phyloP scores from a whole-genome alignment of 2,888 invertebrate genomes.

The Eristalinus aeneus region DNA sequence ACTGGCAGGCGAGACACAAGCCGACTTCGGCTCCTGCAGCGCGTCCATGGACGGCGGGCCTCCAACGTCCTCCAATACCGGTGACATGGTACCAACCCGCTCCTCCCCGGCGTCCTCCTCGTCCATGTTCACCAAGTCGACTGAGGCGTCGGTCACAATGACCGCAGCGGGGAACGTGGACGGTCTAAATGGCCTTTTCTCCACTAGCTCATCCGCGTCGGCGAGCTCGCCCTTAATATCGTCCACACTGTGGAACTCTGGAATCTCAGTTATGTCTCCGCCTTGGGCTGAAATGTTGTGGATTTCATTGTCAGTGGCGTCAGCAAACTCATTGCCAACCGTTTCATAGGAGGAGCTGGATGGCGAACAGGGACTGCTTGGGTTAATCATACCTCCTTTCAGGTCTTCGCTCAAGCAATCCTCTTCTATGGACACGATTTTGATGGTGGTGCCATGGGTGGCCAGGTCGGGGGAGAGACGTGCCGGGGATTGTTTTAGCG shows the following conservation, averaged over 20 bases:
- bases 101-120: conserved; percentile 80
- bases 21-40: conserved; percentile 82
- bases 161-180: conserved; percentile 82
- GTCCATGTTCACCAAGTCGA: conserved; percentile 83
- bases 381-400: conserved; percentile 71
- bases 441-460: conserved; percentile 18
- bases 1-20: conserved; percentile 92
- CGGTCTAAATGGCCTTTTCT: neutral
- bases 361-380: conserved; percentile 75
- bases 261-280: conserved; percentile 73
- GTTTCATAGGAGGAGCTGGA: conserved; percentile 80
- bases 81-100: conserved; percentile 82
- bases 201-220: conserved; percentile 17
- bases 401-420: conserved; percentile 66
- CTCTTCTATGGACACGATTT: conserved; percentile 66
- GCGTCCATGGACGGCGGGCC: conserved; percentile 75
- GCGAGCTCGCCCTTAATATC: conserved; percentile 80
- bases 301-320: conserved; percentile 72
- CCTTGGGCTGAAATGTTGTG: conserved; percentile 45
- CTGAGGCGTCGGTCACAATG: conserved; percentile 87
- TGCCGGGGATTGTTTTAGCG: neutral
- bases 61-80: conserved; percentile 83
- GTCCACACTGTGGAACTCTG: conserved; percentile 81
- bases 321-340: conserved; percentile 80
- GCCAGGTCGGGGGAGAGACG: neutral